Evolutionary conservation across 2,797 vertebrate genomes (phyloP), one percentile per base, ranked within the genome.

Genomic region (Gymnoscopelus microlampas): DNA sequence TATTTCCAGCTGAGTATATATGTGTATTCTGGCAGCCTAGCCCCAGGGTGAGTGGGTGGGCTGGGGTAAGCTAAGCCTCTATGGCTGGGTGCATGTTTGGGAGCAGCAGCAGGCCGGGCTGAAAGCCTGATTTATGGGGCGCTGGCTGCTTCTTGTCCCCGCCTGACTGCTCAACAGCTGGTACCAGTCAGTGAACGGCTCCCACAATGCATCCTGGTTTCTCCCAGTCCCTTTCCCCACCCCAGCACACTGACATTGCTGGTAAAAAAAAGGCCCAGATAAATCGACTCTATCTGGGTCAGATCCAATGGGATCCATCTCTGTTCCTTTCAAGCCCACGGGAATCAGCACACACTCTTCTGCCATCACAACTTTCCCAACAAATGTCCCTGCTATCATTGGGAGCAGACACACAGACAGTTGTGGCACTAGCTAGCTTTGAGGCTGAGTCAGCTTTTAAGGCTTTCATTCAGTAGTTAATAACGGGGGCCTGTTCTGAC

Each of bases 111-210:
- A n/a, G 48, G 62, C 56, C 53, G 63, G 63, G 65, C 51, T 75
- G 72, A 76, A 68, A 70, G 71, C n/a, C 8, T 56, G 77, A 88
- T 80, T 87, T 79, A 81, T 63, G 44, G 58, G 50, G 50, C 66
- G 39, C 51, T 70, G 23, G 0, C n/a, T 63, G 57, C 50, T 10
- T 44, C 68, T 67, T 6, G 5, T 44, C 69, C 35, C 66, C 50
- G 68, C 65, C 75, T 65, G 56, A 85, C 73, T 53, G 67, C 68
- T 60, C 55, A 82, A 76, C 83, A 86, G 78, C 77, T 84, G 82
- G 79, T 76, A 80, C 74, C 69, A 78, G 79, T 74, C 70, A 73
- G 69, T 62, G 70, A 77, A 64, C 74, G 79, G 73, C 77, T 88
- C 79, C 78, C 80, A 85, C 68, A 86, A 80, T 53, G 66, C 73